Evolutionary conservation across 2,113 vertebrate genomes (phyloP), one percentile per base, ranked within the genome.

Genomic region (Siphamia tubifer): DNA sequence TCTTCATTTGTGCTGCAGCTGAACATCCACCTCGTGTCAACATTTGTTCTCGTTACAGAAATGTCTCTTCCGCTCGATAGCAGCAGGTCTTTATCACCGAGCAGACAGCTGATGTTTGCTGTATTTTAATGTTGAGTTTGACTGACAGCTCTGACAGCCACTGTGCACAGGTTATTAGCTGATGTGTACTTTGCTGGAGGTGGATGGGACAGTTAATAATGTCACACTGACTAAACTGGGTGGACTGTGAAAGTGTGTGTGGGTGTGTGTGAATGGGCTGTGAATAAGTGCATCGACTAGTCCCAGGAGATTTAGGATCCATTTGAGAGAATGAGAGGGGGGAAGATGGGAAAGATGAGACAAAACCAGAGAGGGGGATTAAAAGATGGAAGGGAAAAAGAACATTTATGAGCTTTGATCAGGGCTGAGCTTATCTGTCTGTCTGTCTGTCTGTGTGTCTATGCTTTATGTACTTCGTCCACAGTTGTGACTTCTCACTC

Each of bases 141-240:
- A 80, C n/a, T 81, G 77, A 82, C 73, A 76, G 47, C 35, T 53
- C 45, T 43, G 68, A 63, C 39, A 28, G 21, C 47, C 39, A 21
- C 60, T 48, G 43, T 15, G 39, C 19, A 17, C 58, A 55, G 31
- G 44, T 61, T 63, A 83, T 89, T 83, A 79, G 20, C 48, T 42
- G 8, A 17, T 58, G 72, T 82, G 45, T 52, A 47, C 43, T 31
- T 28, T 27, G 49, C 31, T 35, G 64, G 28, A 55, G 55, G 49
- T 39, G 55, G 54, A 62, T 51, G 0, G 1, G 62, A 61, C 34
- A 38, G 36, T 68, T 81, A 71, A 64, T 70, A 48, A 74, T 51
- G 75, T 58, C 49, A 51, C 32, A 8, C 25, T 64, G 36, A 24
- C 51, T 63, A 45, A 45, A 83, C 19, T 32, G 43, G 27, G 9